Percentiles rank a stretch among this genome's conserved stretches.
Conservation (phyloP, 2,888 invertebrate genomes). For the Disparrhopalites patrizii region DNA sequence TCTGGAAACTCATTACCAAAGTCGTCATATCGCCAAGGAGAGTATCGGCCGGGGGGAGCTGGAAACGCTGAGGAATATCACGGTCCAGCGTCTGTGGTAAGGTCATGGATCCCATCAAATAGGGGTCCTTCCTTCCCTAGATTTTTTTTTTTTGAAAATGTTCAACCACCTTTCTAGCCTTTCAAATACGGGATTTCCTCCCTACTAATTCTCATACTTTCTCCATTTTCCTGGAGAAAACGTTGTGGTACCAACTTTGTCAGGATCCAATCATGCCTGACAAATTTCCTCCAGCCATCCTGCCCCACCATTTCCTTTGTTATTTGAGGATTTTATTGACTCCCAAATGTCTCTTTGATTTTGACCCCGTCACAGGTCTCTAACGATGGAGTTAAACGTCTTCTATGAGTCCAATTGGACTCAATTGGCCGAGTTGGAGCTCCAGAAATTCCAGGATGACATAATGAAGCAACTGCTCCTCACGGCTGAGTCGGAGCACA, state of each 20-base stretch:
- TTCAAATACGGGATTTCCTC: no score
- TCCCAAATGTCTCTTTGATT: neutral
- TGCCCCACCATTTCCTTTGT: no score
- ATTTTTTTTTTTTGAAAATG: no score
- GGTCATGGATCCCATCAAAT: neutral
- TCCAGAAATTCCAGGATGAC: constrained; percentile 73
- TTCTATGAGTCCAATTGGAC: constrained; percentile 91
- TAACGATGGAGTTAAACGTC: constrained; percentile 67
- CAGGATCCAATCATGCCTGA: no score
- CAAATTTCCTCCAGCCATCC: no score
- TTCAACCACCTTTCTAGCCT: no score
- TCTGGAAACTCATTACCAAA: constrained; percentile 61
- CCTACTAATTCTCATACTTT: no score
- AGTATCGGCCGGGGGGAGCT: constrained; percentile 44
- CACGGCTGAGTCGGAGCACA: constrained; percentile 38
- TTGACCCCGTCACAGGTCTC: constrained; percentile 35
- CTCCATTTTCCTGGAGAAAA: no score
- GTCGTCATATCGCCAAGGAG: constrained; percentile 43
- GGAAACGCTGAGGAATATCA: constrained; percentile 45
- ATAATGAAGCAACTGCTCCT: constrained; percentile 50
- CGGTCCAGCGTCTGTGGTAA: constrained; percentile 48
- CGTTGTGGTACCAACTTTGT: no score
- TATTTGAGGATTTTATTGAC: no score
- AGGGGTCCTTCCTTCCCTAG: no score
- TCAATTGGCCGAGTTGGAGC: constrained; percentile 76